Evolutionary conservation across 2,797 vertebrate genomes (phyloP).

Genomic region (Pseudomugil tenellus): DNA sequence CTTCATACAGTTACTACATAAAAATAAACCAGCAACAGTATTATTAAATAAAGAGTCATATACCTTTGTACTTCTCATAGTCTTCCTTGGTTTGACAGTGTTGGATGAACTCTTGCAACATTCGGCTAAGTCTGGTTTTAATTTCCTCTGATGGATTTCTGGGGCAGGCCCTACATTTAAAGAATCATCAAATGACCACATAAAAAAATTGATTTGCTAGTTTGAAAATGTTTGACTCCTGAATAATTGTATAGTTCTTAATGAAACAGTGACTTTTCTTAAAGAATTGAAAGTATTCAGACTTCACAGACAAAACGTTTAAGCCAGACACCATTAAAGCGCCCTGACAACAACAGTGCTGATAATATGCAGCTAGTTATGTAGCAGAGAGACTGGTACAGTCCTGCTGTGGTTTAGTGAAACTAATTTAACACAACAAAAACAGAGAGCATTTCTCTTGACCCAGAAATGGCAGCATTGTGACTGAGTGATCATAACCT

Average conservation of each 20-base stretch:
- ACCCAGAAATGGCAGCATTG: neutral
- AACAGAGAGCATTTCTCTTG: neutral
- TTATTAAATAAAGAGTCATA: conserved; percentile 47
- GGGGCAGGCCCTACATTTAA: too few relatives aligned
- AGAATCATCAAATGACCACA: too few relatives aligned
- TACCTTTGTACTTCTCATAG: too few relatives aligned
- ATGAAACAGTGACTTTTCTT: neutral
- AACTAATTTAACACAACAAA: neutral
- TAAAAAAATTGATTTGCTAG: neutral
- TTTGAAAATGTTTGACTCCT: neutral
- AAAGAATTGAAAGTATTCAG: neutral
- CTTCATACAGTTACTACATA: too few relatives aligned
- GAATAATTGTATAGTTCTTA: neutral
- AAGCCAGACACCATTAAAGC: too few relatives aligned
- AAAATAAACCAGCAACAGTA: neutral
- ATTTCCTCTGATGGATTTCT: too few relatives aligned
- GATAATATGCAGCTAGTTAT: too few relatives aligned
- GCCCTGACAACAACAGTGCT: too few relatives aligned
- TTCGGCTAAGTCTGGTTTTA: conserved; percentile 85
- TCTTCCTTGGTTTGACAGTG: conserved; percentile 43
- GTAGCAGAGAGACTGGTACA: neutral
- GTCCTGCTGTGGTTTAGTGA: neutral
- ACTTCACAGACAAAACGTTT: neutral
- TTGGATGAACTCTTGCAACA: conserved; percentile 85
- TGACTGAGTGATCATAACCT: conserved; percentile 70